Evolutionary conservation across 2,797 vertebrate species (phyloP).

Genomic region (Atherinosoma microstoma): DNA sequence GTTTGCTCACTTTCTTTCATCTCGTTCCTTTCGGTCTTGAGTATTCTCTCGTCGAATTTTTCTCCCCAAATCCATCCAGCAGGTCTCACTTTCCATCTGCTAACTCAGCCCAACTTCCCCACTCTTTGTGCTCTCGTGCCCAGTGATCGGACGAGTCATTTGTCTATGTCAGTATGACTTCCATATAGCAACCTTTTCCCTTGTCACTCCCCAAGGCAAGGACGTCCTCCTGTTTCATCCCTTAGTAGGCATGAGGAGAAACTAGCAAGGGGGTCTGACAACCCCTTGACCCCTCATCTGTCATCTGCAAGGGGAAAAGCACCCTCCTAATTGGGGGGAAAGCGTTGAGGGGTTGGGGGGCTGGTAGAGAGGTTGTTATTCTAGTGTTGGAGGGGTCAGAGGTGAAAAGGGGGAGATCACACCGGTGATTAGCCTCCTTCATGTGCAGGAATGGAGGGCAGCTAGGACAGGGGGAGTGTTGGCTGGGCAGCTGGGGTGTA

Average conservation of each 20-base stretch:
- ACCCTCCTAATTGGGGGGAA: conserved; percentile 76
- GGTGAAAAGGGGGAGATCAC: conserved; percentile 80
- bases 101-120: conserved; percentile 1
- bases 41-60: conserved; percentile 17
- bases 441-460: conserved; percentile 60
- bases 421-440: conserved; percentile 78
- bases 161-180: conserved; percentile 65
- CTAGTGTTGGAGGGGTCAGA: conserved; percentile 78
- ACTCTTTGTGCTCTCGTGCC: conserved; percentile 30
- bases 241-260: conserved; percentile 55
- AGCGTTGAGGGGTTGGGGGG: conserved; percentile 53
- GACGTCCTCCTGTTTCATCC: conserved; percentile 69
- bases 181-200: conserved; percentile 51
- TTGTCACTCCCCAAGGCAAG: conserved; percentile 56
- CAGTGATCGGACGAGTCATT: conserved; percentile 56
- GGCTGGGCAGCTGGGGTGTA: conserved; percentile 59
- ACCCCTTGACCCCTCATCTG: conserved; percentile 81
- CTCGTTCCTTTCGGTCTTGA: conserved; percentile 11
- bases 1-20: conserved; percentile 17
- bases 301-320: conserved; percentile 78
- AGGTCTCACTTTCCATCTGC: conserved; percentile 46
- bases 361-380: conserved; percentile 78
- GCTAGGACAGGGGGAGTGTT: conserved; percentile 25
- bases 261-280: conserved; percentile 77
- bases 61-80: conserved; percentile 24